Evolutionary conservation across 2,888 invertebrate species (phyloP), one percentile per base, ranked within the genome.

Genomic region (Megaustenia siamemsis): DNA sequence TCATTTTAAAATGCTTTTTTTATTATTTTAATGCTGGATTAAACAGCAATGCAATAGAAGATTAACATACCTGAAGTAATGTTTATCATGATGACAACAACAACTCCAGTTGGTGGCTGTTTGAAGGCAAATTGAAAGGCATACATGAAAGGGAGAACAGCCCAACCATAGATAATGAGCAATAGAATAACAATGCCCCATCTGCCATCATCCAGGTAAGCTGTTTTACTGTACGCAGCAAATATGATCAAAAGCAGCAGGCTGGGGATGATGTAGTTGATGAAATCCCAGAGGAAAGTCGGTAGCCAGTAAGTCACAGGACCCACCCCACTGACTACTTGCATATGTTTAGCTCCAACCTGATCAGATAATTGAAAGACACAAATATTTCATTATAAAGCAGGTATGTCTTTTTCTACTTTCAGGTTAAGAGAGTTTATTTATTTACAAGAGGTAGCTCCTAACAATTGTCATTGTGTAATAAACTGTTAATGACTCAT

Each of bases 91-190:
- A 96, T 96, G 91, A 96, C 95, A 82, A 96, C 95, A 0, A 96
- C 96, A 93, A 96, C 97, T 18, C 97, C 97, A 0, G 96, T 95
- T 0, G 97, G 96, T 0, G 97, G 96, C 6, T 96, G 95, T 15
- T 94, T 94, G 93, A 97, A 97, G n/a, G 95, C 86, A 90, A 95
- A 95, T 5, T 97, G 96, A 79, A 95, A 94, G 15, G 97, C 89
- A 92, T 97, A 97, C 88, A 96, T 96, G 60, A 97, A 94, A 0
- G 97, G 97, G 86, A 97, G 93, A 93, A 96, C 96, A 0, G 96
- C 95, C 92, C 96, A 96, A 0, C 96, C 96, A 93, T 97, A 97
- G 75, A 96, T 91, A 81, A 96, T 90, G 76, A 97, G 92, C 28
- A 96, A 92, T 0, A 96, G 84, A 87, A 96, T 95, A 88, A 96